A percentile compares a stretch with the other conserved stretches of the same genome.
phyloP scores from a whole-genome alignment of 2,888 invertebrate genomes.

The Lithophane socia region DNA sequence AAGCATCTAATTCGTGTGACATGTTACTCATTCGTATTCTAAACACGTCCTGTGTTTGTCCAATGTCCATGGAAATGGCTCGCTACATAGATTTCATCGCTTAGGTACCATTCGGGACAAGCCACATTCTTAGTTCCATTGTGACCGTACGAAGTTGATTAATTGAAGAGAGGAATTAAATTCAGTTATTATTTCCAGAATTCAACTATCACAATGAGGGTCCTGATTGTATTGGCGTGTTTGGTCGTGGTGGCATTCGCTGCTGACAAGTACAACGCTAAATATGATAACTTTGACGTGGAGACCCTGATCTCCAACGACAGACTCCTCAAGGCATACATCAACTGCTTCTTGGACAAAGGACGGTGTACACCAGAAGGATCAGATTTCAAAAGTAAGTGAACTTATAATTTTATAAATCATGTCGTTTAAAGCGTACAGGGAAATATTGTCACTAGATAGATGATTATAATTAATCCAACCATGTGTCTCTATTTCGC shows the following conservation, averaged over 20 bases:
- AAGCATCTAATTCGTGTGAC: slow-evolving; percentile 47
- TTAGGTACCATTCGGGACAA: slow-evolving; percentile 71
- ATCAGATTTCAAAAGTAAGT: slow-evolving; percentile 93
- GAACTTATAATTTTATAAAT: background rate
- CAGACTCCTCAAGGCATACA: slow-evolving; percentile 92
- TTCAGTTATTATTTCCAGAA: slow-evolving; percentile 71
- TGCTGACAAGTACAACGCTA: slow-evolving; percentile 91
- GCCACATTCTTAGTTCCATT: slow-evolving; percentile 67
- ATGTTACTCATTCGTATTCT: slow-evolving; percentile 73
- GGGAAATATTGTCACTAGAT: background rate
- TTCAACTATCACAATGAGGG: slow-evolving; percentile 78
- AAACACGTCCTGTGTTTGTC: slow-evolving; percentile 70
- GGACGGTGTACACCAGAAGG: slow-evolving; percentile 94
- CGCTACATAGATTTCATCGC: slow-evolving; percentile 71
- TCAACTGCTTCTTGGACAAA: slow-evolving; percentile 93
- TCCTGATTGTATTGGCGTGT: slow-evolving; percentile 78
- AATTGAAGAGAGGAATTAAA: slow-evolving; percentile 56
- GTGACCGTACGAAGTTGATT: slow-evolving; percentile 66
- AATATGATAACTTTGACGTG: slow-evolving; percentile 94
- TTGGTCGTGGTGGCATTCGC: slow-evolving; percentile 79
- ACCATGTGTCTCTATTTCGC: background rate
- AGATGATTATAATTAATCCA: background rate
- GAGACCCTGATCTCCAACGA: slow-evolving; percentile 93
- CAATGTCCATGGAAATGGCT: slow-evolving; percentile 74
- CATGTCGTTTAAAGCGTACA: no score